phyloP scores from a whole-genome alignment of 2,888 invertebrate genomes.

The Panzeria rudis region DNA sequence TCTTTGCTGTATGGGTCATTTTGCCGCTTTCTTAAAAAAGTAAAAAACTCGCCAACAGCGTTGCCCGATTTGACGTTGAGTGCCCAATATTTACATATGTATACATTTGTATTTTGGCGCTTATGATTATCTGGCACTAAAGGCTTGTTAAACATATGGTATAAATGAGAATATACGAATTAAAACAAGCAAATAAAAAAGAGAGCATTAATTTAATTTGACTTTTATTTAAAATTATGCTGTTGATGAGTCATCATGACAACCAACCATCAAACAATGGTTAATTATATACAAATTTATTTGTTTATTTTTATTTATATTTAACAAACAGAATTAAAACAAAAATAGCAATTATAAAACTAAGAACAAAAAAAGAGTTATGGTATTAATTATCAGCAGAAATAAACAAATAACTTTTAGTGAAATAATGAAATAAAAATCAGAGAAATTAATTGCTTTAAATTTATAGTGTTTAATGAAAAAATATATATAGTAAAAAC shows the following conservation, averaged over 20 bases:
- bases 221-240: constrained; percentile 39
- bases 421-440: constrained; percentile 32
- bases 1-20: too few relatives aligned
- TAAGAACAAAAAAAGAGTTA: constrained; percentile 6
- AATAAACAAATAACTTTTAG: constrained; percentile 31
- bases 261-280: constrained; percentile 24
- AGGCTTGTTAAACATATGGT: too few relatives aligned
- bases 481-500: neutral
- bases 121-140: too few relatives aligned
- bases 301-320: neutral
- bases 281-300: constrained; percentile 20
- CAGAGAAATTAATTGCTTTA: constrained; percentile 16
- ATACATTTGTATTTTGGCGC: too few relatives aligned
- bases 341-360: neutral
- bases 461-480: constrained; percentile 3
- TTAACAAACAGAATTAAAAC: neutral
- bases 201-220: constrained; percentile 30
- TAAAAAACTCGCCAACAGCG: too few relatives aligned
- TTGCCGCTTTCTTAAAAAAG: too few relatives aligned
- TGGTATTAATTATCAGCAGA: constrained; percentile 30
- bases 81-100: too few relatives aligned
- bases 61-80: too few relatives aligned
- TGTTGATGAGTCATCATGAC: constrained; percentile 23
- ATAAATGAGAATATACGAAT: neutral
- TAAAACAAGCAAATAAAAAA: neutral